Evolutionary conservation across 1,140 invertebrate genomes (phyloP), one percentile per base, ranked within the genome.

Genomic region (Alviniconcha marisindica): DNA sequence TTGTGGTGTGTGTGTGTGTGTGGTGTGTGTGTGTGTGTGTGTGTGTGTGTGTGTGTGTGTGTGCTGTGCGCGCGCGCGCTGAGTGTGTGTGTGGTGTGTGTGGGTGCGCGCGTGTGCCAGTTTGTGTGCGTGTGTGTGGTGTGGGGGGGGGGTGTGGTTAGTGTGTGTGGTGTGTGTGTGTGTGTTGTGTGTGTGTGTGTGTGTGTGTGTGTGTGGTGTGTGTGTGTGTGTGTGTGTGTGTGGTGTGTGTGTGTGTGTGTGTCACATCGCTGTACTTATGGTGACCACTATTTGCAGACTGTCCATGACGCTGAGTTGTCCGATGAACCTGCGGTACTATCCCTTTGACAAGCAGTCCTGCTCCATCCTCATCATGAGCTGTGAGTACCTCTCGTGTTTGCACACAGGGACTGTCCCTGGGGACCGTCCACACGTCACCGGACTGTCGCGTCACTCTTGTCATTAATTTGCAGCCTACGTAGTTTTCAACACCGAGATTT

Each of bases 241-340:
- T 69, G 63, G n/a, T 60, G 56, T 60, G 56, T 60, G 56, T 60
- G n/a, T 28, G 56, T 60, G 56, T 60, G 24, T 60, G 56, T 14
- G n/a, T n/a, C n/a, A n/a, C n/a, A 48, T 48, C 18, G 44, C 44
- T 48, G 18, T 48, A 48, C 44, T 10, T 48, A 48, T 48, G 5
- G 44, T 48, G 2, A 24, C 51, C 2, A 1, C 33, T 71, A 4
- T 40, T 44, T 71, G 10, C 79, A 91, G 89, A 66, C 76, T 91
- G 21, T 85, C 88, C 2, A 78, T 91, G 86, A 89, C 88, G 1
- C 77, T 91, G 36, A 88, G 87, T 51, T 99, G 98, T 93, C 97
- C 97, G 5, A 99, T 99, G 98, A 96, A 99, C 89, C 94, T 99
- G n/a, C 95, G 97, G 86, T 97, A 97, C 92, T 99, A 99, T 94